Conservation (phyloP, 2,113 vertebrate genomes). For the Dendropsophus ebraccatus region DNA sequence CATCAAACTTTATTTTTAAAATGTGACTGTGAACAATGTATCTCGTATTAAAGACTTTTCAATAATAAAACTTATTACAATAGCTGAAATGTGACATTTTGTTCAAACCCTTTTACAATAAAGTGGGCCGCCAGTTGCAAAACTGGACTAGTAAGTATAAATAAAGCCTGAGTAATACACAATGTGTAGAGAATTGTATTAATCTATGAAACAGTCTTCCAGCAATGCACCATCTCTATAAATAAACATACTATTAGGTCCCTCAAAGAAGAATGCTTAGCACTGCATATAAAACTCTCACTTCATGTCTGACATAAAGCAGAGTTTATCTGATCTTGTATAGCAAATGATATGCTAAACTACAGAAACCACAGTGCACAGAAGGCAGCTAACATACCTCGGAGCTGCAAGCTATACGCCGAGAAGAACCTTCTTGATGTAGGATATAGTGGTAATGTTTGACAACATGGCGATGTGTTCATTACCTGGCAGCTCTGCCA, state of each 20-base stretch:
- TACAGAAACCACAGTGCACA: conserved; percentile 11
- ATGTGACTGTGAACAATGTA: not conserved
- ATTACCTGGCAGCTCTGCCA: conserved; percentile 81
- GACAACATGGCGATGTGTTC: conserved; percentile 93
- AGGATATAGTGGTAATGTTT: conserved; percentile 83
- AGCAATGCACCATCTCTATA: not conserved
- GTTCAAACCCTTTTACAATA: not conserved
- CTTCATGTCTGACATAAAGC: not conserved
- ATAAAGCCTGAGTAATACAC: not conserved
- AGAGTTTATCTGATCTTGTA: not conserved
- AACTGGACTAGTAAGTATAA: not conserved
- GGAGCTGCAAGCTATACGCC: conserved; percentile 61
- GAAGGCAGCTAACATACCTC: not conserved
- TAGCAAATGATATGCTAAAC: not conserved
- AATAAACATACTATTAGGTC: not conserved
- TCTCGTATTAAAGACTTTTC: not conserved
- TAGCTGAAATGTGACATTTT: not conserved
- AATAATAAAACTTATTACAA: not conserved
- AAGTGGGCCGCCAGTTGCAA: not conserved
- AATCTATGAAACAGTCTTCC: not conserved
- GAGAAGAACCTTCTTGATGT: conserved; percentile 86
- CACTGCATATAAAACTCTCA: no score
- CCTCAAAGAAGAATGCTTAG: not conserved
- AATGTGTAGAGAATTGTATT: not conserved
- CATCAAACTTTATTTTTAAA: not conserved